These are phyloP conservation scores for Chloroclystis v-ata DNA, from an alignment of 2,888 invertebrate species.

Conservation along the genomic window DNA sequence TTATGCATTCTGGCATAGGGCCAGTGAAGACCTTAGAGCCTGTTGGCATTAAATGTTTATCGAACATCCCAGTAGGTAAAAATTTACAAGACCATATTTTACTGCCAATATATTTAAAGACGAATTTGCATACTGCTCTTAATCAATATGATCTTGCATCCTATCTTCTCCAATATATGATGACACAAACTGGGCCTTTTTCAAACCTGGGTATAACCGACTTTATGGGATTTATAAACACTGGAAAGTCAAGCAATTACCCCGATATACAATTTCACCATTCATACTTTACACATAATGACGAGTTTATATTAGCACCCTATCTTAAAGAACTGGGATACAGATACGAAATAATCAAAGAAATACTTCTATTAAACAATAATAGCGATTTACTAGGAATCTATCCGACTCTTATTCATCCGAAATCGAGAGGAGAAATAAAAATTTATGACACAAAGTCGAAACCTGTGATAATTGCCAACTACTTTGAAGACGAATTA, in stretches of 20 bases:
- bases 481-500: slow-evolving; percentile 22
- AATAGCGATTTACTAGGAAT: slow-evolving; percentile 50
- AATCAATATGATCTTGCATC: slow-evolving; percentile 2
- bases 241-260: slow-evolving; percentile 52
- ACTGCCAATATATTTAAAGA: slow-evolving; percentile 37
- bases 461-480: slow-evolving; percentile 15
- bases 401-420: slow-evolving; percentile 59
- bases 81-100: slow-evolving; percentile 74
- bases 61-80: slow-evolving; percentile 63
- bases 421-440: slow-evolving; percentile 77
- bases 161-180: slow-evolving; percentile 63
- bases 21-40: slow-evolving; percentile 50
- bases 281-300: slow-evolving; percentile 41
- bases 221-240: slow-evolving; percentile 73
- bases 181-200: slow-evolving; percentile 37
- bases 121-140: slow-evolving; percentile 46
- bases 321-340: slow-evolving; percentile 18
- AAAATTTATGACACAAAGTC: slow-evolving; percentile 45
- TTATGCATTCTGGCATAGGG: slow-evolving; percentile 75
- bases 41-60: slow-evolving; percentile 48
- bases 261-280: slow-evolving; percentile 75
- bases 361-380: slow-evolving; percentile 40
- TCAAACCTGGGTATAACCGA: slow-evolving; percentile 34
- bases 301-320: slow-evolving; percentile 31
- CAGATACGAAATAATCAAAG: slow-evolving; percentile 30